Evolutionary conservation across 2,113 vertebrate species (phyloP).

Genomic region (Tragelaphus strepsiceros): DNA sequence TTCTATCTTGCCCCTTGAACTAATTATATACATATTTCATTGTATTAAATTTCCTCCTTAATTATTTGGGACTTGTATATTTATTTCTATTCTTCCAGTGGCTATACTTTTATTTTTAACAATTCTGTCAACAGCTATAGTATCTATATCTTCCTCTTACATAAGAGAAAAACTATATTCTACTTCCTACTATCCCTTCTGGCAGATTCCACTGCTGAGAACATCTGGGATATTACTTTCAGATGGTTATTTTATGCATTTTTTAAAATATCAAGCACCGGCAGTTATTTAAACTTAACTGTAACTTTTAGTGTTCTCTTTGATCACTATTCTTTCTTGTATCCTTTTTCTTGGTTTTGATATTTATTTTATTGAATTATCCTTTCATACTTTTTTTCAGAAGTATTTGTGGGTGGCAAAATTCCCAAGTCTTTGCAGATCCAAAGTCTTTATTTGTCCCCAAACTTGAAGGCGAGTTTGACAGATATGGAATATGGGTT

Average conservation of each 20-base stretch:
- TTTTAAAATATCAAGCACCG: conserved; percentile 27
- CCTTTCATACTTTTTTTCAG: not conserved
- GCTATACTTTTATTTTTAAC: not conserved
- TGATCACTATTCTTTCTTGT: not conserved
- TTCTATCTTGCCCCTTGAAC: not conserved
- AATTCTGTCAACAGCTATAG: not conserved
- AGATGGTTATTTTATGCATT: conserved; percentile 45
- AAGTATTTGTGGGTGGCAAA: not conserved
- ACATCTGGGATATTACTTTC: conserved; percentile 51
- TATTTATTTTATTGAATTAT: not conserved
- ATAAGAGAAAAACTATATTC: not conserved
- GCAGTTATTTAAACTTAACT: conserved; percentile 46
- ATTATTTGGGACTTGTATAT: not conserved
- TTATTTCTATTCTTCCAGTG: not conserved
- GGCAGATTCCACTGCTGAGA: not conserved
- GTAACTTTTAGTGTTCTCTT: conserved; percentile 17
- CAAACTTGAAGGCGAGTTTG: not conserved
- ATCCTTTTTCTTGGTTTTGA: not conserved
- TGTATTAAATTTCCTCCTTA: not conserved
- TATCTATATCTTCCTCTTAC: not conserved
- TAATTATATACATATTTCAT: not conserved
- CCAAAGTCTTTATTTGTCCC: not conserved
- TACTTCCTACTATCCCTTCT: not conserved
- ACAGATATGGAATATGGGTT: not conserved
- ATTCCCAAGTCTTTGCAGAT: not conserved